Base-by-base conservation (phyloP, 2,113 vertebrate genomes). In the Caranx ignobilis region DNA sequence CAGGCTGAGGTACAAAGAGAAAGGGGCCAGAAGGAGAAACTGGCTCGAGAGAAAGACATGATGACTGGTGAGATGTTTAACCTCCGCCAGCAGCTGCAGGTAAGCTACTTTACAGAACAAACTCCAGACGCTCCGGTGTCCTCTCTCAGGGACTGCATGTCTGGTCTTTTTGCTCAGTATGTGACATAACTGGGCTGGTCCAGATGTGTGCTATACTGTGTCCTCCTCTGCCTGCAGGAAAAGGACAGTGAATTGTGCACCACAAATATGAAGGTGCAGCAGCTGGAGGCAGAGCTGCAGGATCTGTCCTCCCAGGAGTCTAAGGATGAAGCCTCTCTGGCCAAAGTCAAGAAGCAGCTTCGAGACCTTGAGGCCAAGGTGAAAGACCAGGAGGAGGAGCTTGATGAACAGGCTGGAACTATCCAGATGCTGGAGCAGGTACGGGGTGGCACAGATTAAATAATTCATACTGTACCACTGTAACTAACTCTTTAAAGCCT, bases 371-470 rank as follows among this genome's bases (percentile, higher is more conserved):
- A 99, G 83, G 97, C 97, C 8, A 98, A 98, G 89, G 96, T 96
- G 88, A 99, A 99, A 82, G 98, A 99, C 89, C 98, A 99, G 91
- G 98, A 99, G 90, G 98, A 99, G 86, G 98, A 99, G 93, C 95
- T 99, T 81, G 98, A 99, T 0, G 98, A 99, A 84, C 98, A 99
- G 90, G 98, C 98, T 3, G 98, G 97, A 76, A 96, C 86, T 86
- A 99, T 99, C 90, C 98, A 99, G 93, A 97, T 98, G 96, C 93
- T 99, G 91, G 98, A 99, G 82, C 98, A 99, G 97, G 98, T 99
- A 92, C 21, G n/a, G 56, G 12, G 43, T 2, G 12, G 11, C 54
- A 15, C 50, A 60, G 39, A 72, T 26, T 1, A 26, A 26, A 26
- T 26, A 26, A 26, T 26, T 26, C 26, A 26, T 26, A 26, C 26